Evolutionary conservation across 2,888 invertebrate species (phyloP).

Genomic region (Tineola bisselliella): DNA sequence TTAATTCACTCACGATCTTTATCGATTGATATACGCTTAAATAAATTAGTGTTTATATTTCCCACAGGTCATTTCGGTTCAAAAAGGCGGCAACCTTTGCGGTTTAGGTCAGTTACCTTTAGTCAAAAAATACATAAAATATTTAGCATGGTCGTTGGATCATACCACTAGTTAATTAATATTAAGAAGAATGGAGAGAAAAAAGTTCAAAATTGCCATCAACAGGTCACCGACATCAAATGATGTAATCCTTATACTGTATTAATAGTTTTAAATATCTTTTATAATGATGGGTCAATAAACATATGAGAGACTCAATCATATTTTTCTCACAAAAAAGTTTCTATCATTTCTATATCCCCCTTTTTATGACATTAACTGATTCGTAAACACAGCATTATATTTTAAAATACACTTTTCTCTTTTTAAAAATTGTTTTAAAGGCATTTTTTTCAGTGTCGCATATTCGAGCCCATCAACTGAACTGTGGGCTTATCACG

Average conservation of each 20-base stretch:
- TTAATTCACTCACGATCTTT: neutral
- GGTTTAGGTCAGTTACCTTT: slow-evolving; percentile 18
- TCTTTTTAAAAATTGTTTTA: too few relatives aligned
- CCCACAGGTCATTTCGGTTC: slow-evolving; percentile 8
- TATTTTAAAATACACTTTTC: too few relatives aligned
- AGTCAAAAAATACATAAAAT: slow-evolving; percentile 14
- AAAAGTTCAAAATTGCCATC: slow-evolving; percentile 20
- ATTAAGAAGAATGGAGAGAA: slow-evolving; percentile 19
- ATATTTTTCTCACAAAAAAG: neutral
- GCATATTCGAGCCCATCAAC: too few relatives aligned
- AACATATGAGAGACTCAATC: neutral
- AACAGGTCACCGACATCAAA: slow-evolving; percentile 26
- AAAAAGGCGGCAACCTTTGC: slow-evolving; percentile 7
- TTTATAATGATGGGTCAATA: neutral
- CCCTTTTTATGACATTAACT: too few relatives aligned
- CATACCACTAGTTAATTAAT: slow-evolving; percentile 22
- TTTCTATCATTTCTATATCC: too few relatives aligned
- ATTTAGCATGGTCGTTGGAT: neutral
- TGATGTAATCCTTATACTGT: slow-evolving; percentile 21
- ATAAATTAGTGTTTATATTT: neutral
- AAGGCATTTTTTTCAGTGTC: too few relatives aligned
- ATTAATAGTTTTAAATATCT: slow-evolving; percentile 1
- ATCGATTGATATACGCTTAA: neutral
- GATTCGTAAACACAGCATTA: too few relatives aligned
- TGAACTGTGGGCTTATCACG: too few relatives aligned